Evolutionary conservation across 2,888 invertebrate genomes (phyloP), one percentile per base, ranked within the genome.

Genomic region (Drosophila antonietae): DNA sequence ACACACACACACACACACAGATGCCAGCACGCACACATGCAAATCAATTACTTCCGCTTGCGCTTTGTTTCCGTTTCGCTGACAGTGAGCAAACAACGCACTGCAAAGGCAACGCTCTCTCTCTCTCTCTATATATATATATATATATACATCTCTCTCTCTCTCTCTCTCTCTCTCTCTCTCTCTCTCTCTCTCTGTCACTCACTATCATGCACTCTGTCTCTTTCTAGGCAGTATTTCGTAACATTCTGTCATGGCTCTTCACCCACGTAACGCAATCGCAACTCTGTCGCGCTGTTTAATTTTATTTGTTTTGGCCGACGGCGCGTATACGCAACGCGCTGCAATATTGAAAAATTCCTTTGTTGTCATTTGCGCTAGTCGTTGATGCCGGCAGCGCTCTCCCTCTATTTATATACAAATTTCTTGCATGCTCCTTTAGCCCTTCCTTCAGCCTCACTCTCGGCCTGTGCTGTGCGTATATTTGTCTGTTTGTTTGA

Each of bases 331-430:
- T 80, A 83, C 89, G 81, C 81, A 83, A 83, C 81, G 73, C 63
- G 55, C 56, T 79, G 88, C 77, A 88, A 89, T 85, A 89, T 84
- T 85, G 82, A 80, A 85, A 89, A 84, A 81, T 84, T 88, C 89
- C 80, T 84, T 84, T 85, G 85, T 80, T 82, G 80, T 81, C 73
- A 72, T 87, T 81, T 73, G 70, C 52, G 57, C 60, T 61, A 44
- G 60, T 39, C 61, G 62, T 52, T 69, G 62, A 55, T 56, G 62
- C 23, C 73, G 64, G 53, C 33, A 9, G 5, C 44, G 63, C 57
- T 68, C 46, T 65, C 52, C 23, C 61, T 53, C 35, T 51, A 53
- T 46, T 33, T 75, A 44, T 68, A 44, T 52, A 58, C 35, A 56
- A 52, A 57, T 68, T 59, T 51, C 58, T 56, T 37, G 2, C 20